Percentiles rank a stretch among this genome's conserved stretches.
Evolutionary conservation across 35 echinoderm and acorn worm species (phyloP).

Genomic region (Amphiura filiformis): DNA sequence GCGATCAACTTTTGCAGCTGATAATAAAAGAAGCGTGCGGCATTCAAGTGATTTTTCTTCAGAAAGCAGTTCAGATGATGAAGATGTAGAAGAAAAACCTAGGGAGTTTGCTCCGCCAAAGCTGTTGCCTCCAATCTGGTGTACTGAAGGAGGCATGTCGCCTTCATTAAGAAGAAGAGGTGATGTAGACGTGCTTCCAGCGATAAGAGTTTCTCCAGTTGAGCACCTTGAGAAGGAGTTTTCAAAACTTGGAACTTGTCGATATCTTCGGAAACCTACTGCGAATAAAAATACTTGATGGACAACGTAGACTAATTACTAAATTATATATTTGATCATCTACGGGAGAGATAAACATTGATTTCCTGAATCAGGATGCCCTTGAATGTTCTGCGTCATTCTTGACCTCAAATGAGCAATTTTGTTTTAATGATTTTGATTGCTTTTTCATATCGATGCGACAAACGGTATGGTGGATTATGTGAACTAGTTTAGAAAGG

Average conservation of each 20-base stretch:
- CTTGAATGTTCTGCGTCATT: too few species aligned
- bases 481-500: too few species aligned
- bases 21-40: background rate
- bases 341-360: too few species aligned
- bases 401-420: too few species aligned
- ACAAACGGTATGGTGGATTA: too few species aligned
- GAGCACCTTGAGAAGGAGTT: background rate
- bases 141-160: background rate
- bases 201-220: background rate
- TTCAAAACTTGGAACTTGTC: background rate
- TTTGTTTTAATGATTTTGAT: too few species aligned
- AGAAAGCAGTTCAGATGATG: background rate
- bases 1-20: background rate
- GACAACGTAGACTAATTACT: background rate
- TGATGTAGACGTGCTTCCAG: background rate
- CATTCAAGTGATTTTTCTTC: background rate
- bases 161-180: background rate
- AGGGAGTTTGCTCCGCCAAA: background rate
- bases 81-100: background rate
- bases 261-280: background rate
- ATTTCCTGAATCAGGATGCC: too few species aligned
- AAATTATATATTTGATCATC: too few species aligned
- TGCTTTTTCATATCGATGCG: too few species aligned
- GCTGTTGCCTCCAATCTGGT: background rate
- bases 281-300: background rate